These are phyloP conservation scores for Penelope pileata DNA, from an alignment of 2,113 vertebrate species.

Conservation along the genomic window DNA sequence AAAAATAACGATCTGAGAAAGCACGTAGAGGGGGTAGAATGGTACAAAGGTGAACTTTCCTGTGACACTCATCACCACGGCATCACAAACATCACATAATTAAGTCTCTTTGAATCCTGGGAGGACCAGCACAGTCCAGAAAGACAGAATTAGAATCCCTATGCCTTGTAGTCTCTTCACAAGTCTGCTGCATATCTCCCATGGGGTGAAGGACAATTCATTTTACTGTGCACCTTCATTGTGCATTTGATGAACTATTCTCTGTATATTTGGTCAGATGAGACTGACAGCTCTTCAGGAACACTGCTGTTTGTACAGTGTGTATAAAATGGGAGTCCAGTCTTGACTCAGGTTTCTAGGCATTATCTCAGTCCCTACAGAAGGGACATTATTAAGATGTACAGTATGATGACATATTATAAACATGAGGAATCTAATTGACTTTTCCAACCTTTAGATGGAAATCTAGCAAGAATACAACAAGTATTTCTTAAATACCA, in stretches of 20 bases:
- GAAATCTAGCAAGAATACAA: not conserved
- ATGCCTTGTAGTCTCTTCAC: not conserved
- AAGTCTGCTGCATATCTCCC: not conserved
- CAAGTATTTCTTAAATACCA: not conserved
- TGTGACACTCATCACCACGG: constrained; percentile 33
- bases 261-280: not conserved
- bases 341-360: not conserved
- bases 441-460: not conserved
- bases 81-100: constrained; percentile 12
- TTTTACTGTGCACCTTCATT: not conserved
- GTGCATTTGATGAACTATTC: not conserved
- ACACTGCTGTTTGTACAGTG: not conserved
- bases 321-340: not conserved
- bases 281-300: not conserved
- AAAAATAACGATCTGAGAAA: constrained; percentile 49
- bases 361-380: not conserved
- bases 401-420: not conserved
- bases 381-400: not conserved
- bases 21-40: not conserved
- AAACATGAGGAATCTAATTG: not conserved
- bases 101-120: not conserved
- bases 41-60: constrained; percentile 1
- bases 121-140: not conserved
- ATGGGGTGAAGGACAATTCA: not conserved
- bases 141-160: not conserved